Evolutionary conservation across 2,797 vertebrate species (phyloP).

Genomic region (Typhlichthys eigenmanni): DNA sequence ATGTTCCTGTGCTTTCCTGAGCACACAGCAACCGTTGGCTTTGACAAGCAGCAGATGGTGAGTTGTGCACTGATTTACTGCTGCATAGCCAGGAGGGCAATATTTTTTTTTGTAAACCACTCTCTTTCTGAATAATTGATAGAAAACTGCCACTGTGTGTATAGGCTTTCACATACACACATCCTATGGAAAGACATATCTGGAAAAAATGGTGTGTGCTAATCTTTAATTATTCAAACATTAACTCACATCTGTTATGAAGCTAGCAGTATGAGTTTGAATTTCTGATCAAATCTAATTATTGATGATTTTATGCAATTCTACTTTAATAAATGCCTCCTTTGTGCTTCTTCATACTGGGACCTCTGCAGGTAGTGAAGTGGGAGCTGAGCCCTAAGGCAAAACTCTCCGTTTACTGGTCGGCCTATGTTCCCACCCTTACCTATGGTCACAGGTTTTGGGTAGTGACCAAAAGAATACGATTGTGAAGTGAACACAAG

Average conservation of each 20-base stretch:
- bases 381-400: too few relatives aligned
- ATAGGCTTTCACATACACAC: conserved; percentile 55
- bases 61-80: conserved; percentile 68
- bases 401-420: too few relatives aligned
- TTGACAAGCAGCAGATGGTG: conserved; percentile 69
- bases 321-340: too few relatives aligned
- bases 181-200: conserved; percentile 37
- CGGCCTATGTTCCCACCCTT: too few relatives aligned
- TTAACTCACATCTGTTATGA: conserved; percentile 50
- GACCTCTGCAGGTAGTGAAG: too few relatives aligned
- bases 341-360: too few relatives aligned
- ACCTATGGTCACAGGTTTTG: too few relatives aligned
- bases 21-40: conserved; percentile 42
- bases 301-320: too few relatives aligned
- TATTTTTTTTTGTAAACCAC: conserved; percentile 65
- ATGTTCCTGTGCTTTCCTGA: conserved; percentile 40
- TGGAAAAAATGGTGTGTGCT: conserved; percentile 19
- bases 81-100: conserved; percentile 59
- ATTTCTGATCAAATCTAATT: conserved; percentile 19
- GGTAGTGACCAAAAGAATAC: too few relatives aligned
- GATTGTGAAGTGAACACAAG: too few relatives aligned
- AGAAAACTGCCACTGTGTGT: conserved; percentile 53
- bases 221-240: conserved; percentile 55
- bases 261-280: conserved; percentile 8
- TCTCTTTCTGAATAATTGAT: conserved; percentile 70